Evolutionary conservation across 2,797 vertebrate genomes (phyloP).

Genomic region (Pitangus sulphuratus): DNA sequence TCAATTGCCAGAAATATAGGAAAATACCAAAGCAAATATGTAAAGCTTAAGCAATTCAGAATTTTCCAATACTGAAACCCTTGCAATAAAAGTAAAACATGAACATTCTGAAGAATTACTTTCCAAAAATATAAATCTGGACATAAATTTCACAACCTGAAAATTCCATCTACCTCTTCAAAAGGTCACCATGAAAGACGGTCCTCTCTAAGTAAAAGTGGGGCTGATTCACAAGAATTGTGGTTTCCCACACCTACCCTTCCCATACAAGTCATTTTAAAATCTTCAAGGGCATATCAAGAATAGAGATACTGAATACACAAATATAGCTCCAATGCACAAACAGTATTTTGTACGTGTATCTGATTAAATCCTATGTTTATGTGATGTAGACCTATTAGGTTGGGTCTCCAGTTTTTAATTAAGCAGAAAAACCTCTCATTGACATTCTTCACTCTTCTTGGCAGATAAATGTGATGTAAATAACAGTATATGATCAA

Average conservation of each 20-base stretch:
- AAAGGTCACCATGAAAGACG: neutral
- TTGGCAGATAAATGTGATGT: neutral
- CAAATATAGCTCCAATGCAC: neutral
- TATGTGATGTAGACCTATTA: constrained; percentile 2
- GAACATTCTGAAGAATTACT: neutral
- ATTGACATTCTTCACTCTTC: constrained; percentile 23
- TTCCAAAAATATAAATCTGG: neutral
- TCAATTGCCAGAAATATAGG: neutral
- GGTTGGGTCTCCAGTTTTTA: constrained; percentile 2
- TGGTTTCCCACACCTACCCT: neutral
- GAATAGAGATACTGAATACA: neutral
- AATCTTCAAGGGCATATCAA: neutral
- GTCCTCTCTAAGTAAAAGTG: neutral
- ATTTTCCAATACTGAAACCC: neutral
- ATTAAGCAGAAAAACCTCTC: constrained; percentile 36
- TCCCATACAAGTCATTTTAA: neutral
- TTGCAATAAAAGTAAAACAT: neutral
- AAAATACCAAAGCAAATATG: neutral
- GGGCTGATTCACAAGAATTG: neutral
- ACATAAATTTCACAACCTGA: neutral
- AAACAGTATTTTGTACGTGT: neutral
- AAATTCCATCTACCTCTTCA: neutral
- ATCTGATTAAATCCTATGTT: neutral
- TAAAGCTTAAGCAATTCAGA: neutral
- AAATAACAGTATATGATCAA: neutral